These are phyloP conservation scores for Manis crassicaudata DNA, from an alignment of 2,797 vertebrate genomes.

Conservation along the genomic window DNA sequence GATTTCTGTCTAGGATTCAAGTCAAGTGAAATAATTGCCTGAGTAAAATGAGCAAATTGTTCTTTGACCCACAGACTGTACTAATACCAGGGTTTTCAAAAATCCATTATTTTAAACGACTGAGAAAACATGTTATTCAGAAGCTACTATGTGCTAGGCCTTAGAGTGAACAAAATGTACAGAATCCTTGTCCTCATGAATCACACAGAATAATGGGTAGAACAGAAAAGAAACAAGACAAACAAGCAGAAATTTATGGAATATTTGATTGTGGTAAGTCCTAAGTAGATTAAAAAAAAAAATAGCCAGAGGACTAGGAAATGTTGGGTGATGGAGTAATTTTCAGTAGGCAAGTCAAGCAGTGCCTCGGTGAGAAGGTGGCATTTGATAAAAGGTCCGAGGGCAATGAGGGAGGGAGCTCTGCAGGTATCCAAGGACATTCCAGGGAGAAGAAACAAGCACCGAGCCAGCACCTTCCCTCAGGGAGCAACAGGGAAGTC, in stretches of 20 bases:
- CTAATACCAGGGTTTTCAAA: slow-evolving; percentile 6
- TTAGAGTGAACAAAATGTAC: not conserved
- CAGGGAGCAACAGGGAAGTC: not conserved
- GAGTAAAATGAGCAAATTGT: not conserved
- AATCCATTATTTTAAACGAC: slow-evolving; percentile 24
- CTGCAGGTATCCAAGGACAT: not conserved
- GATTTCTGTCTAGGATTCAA: not conserved
- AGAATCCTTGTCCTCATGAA: not conserved
- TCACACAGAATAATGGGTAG: not conserved
- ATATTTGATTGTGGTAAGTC: not conserved
- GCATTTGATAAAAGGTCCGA: not conserved
- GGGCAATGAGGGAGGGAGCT: not conserved
- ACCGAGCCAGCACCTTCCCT: not conserved
- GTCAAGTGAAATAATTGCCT: not conserved
- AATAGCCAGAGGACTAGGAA: not conserved
- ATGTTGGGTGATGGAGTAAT: not conserved
- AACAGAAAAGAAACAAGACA: not conserved
- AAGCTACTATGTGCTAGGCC: not conserved
- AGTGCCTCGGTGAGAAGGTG: not conserved
- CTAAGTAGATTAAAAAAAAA: not conserved
- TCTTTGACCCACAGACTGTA: not conserved
- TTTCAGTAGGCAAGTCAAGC: not conserved
- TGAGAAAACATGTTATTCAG: not conserved
- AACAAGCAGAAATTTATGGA: not conserved
- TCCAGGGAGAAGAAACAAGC: not conserved